Conservation (phyloP, 2,113 vertebrate species). For the Machaerirhynchus nigripectus region DNA sequence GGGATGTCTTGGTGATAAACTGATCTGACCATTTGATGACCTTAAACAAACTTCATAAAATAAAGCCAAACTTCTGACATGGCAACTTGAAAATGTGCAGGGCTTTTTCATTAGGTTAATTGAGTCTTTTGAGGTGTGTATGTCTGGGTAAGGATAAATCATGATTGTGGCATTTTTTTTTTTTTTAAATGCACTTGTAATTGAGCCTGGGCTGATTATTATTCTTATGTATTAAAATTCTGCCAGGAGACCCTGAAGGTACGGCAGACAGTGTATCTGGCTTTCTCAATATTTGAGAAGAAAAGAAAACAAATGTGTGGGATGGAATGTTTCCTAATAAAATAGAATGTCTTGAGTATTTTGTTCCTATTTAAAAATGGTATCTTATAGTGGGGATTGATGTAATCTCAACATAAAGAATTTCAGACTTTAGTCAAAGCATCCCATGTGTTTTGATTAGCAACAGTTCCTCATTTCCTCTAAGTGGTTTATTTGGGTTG, state of each 20-base stretch:
- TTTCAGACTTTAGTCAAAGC: background rate
- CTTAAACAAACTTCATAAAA: background rate
- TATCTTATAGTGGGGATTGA: background rate
- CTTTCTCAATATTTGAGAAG: background rate
- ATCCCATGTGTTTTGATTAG: background rate
- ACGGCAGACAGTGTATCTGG: background rate
- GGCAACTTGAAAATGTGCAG: background rate
- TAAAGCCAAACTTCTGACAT: background rate
- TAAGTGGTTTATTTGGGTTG: background rate
- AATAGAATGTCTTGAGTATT: background rate
- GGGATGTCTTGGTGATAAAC: background rate
- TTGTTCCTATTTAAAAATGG: background rate
- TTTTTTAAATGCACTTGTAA: background rate
- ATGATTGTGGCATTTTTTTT: background rate
- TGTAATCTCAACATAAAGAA: background rate
- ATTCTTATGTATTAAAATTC: background rate
- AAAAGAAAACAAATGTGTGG: background rate
- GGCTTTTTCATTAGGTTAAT: background rate
- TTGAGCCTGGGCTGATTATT: background rate
- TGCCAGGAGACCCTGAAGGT: background rate
- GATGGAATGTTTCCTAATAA: slow-evolving; percentile 1
- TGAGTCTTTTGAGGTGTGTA: background rate
- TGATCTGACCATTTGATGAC: background rate
- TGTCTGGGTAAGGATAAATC: background rate
- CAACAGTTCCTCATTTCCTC: background rate